Base-by-base conservation (phyloP, 2,888 invertebrate genomes). In the Drosophila formosana region DNA sequence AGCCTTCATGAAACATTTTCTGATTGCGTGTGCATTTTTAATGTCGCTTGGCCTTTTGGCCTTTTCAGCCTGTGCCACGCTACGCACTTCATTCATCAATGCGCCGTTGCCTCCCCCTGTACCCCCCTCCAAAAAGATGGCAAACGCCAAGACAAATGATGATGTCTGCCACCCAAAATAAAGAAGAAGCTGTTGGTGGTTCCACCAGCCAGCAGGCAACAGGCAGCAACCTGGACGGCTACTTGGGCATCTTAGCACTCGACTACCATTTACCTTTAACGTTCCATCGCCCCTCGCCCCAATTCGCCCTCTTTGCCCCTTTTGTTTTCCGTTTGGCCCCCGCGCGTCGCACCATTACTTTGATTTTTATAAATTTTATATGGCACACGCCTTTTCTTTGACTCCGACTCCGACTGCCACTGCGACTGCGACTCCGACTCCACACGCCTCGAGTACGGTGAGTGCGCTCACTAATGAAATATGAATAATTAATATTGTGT, bases 11-110 rank as follows among this genome's bases (percentile, higher is more conserved):
- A 64, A 82, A 69, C 79, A 84, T 80, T 86, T 82, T 86, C 85
- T 84, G 84, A 85, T 85, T 85, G 84, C 86, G 85, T 86, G 85
- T 85, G 84, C 84, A 85, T 85, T 84, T 85, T 85, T 86, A 85
- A 85, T 86, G 82, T 73, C 58, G 72, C 71, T 69, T 78, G 75
- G 75, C 73, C 75, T 72, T 75, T 72, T 75, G 66, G 76, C 76
- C 68, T 69, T 82, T 75, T 66, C 66, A 64, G 68, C 63, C 70
- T 11, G 49, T 66, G 69, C 39, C n/a, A 4, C n/a, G 37, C 13
- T 78, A 84, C 82, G 82, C 84, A 82, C 80, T 82, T 84, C 86
- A 85, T 84, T 80, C 84, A 84, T 86, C 84, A 86, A 86, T 85
- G 86, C 68, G 71, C 69, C 78, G 62, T 66, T 77, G 72, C 66